Evolutionary conservation across 2,888 invertebrate species (phyloP).

Genomic region (Cephus sareptanus): DNA sequence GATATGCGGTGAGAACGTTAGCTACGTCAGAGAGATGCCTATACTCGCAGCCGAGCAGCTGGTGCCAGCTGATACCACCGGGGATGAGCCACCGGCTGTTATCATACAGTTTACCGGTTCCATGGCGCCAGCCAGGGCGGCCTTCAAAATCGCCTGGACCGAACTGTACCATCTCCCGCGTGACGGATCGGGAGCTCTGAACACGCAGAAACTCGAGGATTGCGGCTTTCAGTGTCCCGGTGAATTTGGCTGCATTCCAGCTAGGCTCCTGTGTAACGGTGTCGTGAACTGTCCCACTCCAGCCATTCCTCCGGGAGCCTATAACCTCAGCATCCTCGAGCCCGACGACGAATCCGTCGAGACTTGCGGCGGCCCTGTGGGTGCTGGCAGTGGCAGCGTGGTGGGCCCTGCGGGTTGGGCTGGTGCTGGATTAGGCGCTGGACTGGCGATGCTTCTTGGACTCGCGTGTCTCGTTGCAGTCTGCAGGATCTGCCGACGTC

Average conservation of each 20-base stretch:
- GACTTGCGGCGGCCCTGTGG: slow-evolving; percentile 71
- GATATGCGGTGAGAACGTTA: slow-evolving; percentile 88
- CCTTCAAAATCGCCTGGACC: slow-evolving; percentile 92
- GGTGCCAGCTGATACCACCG: slow-evolving; percentile 53
- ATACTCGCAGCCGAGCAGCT: slow-evolving; percentile 84
- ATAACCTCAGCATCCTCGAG: slow-evolving; percentile 59
- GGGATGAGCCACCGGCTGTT: slow-evolving; percentile 73
- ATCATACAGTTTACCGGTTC: slow-evolving; percentile 81
- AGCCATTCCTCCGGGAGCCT: slow-evolving; percentile 51
- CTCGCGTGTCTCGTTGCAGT: slow-evolving; percentile 70
- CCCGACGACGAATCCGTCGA: slow-evolving; percentile 83
- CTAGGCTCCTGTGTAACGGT: slow-evolving; percentile 86
- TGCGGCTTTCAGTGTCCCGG: slow-evolving; percentile 92
- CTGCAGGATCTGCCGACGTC: slow-evolving; percentile 74
- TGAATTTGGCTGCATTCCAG: slow-evolving; percentile 85
- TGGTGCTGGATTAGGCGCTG: slow-evolving; percentile 74
- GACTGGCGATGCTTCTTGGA: slow-evolving; percentile 70
- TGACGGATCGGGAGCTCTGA: slow-evolving; percentile 82
- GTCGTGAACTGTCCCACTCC: slow-evolving; percentile 85
- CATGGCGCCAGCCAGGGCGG: slow-evolving; percentile 82
- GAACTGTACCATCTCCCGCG: slow-evolving; percentile 88
- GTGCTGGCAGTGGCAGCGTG: slow-evolving; percentile 67
- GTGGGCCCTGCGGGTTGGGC: slow-evolving; percentile 70
- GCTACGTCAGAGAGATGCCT: slow-evolving; percentile 82
- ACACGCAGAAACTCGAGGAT: slow-evolving; percentile 79